A percentile compares a stretch with the other conserved stretches of the same genome.
These are phyloP conservation scores for Drosophila nr. perissopoda DNA, from an alignment of 2,888 invertebrate genomes.

Conservation along the genomic window DNA sequence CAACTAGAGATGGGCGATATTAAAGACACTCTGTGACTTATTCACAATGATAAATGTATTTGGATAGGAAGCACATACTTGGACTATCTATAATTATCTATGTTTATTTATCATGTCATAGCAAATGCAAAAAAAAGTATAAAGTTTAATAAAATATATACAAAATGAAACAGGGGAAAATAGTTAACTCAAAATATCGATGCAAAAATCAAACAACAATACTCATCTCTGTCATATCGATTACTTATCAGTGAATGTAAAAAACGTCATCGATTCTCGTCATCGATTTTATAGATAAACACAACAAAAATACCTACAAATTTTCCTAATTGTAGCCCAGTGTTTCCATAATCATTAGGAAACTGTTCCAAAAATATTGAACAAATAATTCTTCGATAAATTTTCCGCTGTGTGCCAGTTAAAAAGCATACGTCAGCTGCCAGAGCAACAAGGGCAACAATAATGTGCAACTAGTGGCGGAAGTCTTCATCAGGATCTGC, in stretches of 20 bases:
- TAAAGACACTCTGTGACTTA: not conserved
- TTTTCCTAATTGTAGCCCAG: slow-evolving; percentile 28
- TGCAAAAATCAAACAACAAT: not conserved
- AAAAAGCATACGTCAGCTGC: not conserved
- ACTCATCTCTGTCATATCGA: slow-evolving; percentile 25
- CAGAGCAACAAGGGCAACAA: slow-evolving; percentile 21
- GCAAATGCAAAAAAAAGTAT: not conserved
- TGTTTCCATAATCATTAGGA: slow-evolving; percentile 33
- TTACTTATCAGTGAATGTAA: not conserved
- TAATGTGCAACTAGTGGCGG: slow-evolving; percentile 74
- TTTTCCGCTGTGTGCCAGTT: not conserved
- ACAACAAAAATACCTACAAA: slow-evolving; percentile 41
- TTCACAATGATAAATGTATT: not conserved
- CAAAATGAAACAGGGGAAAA: too few species aligned
- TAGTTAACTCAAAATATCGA: not conserved
- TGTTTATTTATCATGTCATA: not conserved
- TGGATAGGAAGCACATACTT: not conserved
- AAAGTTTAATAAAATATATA: not conserved
- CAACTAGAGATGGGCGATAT: slow-evolving; percentile 31
- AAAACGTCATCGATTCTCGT: slow-evolving; percentile 18
- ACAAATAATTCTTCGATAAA: not conserved
- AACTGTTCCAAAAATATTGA: slow-evolving; percentile 5
- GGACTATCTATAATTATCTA: not conserved
- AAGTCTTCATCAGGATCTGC: slow-evolving; percentile 23
- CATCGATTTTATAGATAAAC: slow-evolving; percentile 37